These are phyloP conservation scores for Phoebastria nigripes DNA, from an alignment of 2,797 vertebrate genomes.

Conservation along the genomic window DNA sequence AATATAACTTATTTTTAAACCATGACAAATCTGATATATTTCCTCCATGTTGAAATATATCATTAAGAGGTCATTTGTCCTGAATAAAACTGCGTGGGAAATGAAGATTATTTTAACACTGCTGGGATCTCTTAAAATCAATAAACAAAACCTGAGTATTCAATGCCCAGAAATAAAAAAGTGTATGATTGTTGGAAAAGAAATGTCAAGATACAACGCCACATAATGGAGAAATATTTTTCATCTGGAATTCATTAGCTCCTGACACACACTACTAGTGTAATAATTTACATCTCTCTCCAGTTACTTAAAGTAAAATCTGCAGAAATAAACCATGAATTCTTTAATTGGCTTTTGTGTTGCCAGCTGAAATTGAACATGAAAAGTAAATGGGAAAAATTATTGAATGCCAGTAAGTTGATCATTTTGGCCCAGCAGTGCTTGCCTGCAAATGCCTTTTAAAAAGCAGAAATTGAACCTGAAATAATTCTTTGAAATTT, in stretches of 20 bases:
- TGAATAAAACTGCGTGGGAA: background rate
- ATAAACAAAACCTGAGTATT: conserved; percentile 3
- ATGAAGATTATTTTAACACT: conserved; percentile 18
- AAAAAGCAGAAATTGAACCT: background rate
- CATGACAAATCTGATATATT: background rate
- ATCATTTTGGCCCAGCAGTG: background rate
- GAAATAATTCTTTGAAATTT: background rate
- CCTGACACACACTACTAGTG: background rate
- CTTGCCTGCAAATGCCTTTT: background rate
- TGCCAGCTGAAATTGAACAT: conserved; percentile 17
- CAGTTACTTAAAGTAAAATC: conserved; percentile 53
- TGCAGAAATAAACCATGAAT: conserved; percentile 35
- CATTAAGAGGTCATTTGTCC: background rate
- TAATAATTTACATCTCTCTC: conserved; percentile 33
- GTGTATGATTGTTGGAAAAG: background rate
- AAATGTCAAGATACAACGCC: conserved; percentile 23
- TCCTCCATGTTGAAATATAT: background rate
- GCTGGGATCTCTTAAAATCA: background rate
- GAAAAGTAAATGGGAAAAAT: conserved; percentile 39
- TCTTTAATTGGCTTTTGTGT: conserved; percentile 35
- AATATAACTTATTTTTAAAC: conserved; percentile 21
- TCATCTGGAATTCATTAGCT: conserved; percentile 55
- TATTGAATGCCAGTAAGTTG: background rate
- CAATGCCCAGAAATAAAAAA: background rate
- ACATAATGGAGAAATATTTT: conserved; percentile 22